Base-by-base conservation (phyloP, 2,113 vertebrate genomes). In the Bos indicus region DNA sequence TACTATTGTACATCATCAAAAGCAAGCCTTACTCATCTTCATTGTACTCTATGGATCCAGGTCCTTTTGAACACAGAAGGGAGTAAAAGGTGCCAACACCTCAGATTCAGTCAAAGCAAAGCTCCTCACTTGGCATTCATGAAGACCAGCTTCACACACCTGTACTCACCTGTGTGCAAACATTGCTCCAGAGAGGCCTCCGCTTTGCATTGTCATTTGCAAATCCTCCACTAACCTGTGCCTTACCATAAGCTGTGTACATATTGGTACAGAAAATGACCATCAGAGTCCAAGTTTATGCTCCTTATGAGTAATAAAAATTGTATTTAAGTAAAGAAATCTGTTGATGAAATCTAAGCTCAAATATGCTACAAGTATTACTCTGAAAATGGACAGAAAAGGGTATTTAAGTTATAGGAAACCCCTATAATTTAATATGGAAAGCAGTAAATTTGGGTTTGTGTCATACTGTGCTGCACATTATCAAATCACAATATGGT, bases 401-500 rank as follows among this genome's bases (percentile, higher is more conserved):
- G 19, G 17, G 97, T 96, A 95, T 96, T 88, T 97, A 97, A 98
- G 84, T 87, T 52, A 30, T 43, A 93, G 91, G 96, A 98, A 98
- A 97, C 88, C 96, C 96, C 86, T 25, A 43, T 98, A 97, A 98
- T 97, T 98, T 97, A 98, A 98, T 97, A 93, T 97, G 95, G 95
- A 95, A 96, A 98, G 95, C 87, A 95, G 97, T 98, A 97, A 98
- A 98, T 96, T 97, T 56, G 88, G 96, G 92, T 90, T 98, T 98
- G 25, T 98, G 94, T 98, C 97, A 97, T 97, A 67, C 96, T 97
- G 80, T 92, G 97, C 97, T 97, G 97, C 97, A 98, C 97, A 96
- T 96, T 98, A 64, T 98, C 97, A 98, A 98, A 98, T 98, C 98
- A 97, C 97, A 80, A 97, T 56, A 48, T 89, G 40, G 97, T 97